Conservation (phyloP, 2,113 vertebrate genomes). For the Oenanthe oenanthe region DNA sequence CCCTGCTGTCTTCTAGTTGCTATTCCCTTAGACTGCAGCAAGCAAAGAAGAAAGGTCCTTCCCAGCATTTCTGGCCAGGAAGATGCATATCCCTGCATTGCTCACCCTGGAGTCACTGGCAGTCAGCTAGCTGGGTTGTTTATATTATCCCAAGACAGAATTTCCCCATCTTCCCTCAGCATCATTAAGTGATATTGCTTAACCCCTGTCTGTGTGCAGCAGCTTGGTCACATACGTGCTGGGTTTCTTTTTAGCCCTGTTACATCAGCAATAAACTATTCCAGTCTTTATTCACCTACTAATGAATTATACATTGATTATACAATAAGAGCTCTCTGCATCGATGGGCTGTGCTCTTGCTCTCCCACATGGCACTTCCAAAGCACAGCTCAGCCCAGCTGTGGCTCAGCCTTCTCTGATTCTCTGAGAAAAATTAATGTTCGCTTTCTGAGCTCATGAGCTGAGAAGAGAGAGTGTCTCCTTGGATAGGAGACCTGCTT, state of each 20-base stretch:
- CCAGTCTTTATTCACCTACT: constrained; percentile 24
- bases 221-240: not conserved
- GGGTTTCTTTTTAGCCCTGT: not conserved
- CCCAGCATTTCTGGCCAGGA: not conserved
- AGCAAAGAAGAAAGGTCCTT: not conserved
- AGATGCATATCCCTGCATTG: accelerated
- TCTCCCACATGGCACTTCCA: not conserved
- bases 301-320: constrained; percentile 61
- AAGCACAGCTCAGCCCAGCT: not conserved
- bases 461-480: not conserved
- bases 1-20: not conserved
- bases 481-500: accelerated
- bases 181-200: not conserved
- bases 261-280: constrained; percentile 6
- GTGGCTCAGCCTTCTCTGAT: not conserved
- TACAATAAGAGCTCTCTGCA: not conserved
- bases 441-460: not conserved
- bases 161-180: not conserved
- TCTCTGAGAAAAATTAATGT: not conserved
- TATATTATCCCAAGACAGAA: not conserved
- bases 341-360: not conserved
- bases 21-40: not conserved
- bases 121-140: not conserved
- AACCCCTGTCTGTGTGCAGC: accelerated
- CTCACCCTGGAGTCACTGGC: not conserved